Percentiles rank a stretch among this genome's conserved stretches.
Evolutionary conservation across 2,113 vertebrate species (phyloP).

Genomic region (Emberiza fucata): DNA sequence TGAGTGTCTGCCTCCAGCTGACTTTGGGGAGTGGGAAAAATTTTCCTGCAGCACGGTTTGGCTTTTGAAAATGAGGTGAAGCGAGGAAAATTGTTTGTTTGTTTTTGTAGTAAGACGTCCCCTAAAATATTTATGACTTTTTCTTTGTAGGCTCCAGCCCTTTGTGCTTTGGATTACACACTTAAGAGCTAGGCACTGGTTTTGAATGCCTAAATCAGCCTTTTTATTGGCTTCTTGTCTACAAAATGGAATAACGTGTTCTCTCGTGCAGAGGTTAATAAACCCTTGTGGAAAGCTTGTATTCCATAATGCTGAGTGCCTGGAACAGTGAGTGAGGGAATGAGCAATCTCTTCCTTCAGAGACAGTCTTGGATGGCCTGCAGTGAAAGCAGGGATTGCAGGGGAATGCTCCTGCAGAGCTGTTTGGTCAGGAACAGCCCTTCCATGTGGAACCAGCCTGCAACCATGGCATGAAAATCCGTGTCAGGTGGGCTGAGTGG

Average conservation of each 20-base stretch:
- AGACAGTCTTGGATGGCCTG: neutral
- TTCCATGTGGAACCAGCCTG: neutral
- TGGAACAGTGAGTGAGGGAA: neutral
- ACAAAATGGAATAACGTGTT: neutral
- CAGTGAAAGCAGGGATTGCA: neutral
- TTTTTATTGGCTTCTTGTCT: neutral
- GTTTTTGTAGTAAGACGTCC: neutral
- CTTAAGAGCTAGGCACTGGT: neutral
- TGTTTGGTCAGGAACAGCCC: neutral
- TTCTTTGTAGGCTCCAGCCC: neutral
- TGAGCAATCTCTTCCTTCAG: neutral
- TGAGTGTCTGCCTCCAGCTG: neutral
- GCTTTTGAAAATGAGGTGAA: neutral
- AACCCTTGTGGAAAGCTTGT: slow-evolving; percentile 3
- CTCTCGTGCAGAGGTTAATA: neutral
- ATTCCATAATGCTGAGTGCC: neutral
- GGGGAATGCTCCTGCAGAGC: neutral
- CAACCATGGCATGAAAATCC: neutral
- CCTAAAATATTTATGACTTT: neutral
- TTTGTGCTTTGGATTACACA: neutral
- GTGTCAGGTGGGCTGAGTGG: accelerated
- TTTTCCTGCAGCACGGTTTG: neutral
- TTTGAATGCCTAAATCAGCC: neutral
- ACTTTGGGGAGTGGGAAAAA: neutral
- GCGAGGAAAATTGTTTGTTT: neutral